Conservation (phyloP, 2,113 vertebrate genomes). For the Cyanoramphus novaezelandiae region DNA sequence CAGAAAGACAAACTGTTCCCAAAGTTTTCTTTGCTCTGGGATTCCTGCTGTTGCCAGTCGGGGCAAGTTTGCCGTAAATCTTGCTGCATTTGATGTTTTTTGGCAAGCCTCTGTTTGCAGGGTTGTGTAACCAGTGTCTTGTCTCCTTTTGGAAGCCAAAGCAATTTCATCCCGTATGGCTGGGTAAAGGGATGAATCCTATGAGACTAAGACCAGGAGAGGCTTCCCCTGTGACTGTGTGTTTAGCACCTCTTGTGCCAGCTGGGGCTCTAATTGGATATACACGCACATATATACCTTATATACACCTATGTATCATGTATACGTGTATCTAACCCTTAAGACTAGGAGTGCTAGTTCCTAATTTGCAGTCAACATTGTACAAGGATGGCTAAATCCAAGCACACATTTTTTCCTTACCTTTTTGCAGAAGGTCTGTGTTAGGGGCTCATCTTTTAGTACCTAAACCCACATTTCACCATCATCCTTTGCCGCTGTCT, state of each 20-base stretch:
- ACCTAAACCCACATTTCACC: not conserved
- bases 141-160: not conserved
- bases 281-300: accelerated
- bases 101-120: not conserved
- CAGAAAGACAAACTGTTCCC: not conserved
- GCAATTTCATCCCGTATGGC: accelerated
- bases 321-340: accelerated
- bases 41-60: not conserved
- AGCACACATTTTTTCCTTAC: accelerated
- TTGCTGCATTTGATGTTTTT: accelerated
- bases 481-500: not conserved
- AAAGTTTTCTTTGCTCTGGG: not conserved
- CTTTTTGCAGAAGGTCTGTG: not conserved
- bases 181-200: not conserved
- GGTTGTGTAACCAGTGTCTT: not conserved
- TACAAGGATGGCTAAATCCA: not conserved
- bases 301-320: not conserved
- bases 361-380: not conserved
- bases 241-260: accelerated
- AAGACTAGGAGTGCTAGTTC: accelerated
- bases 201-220: not conserved
- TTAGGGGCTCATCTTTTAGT: not conserved
- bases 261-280: accelerated
- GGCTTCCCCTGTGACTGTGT: accelerated
- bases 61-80: not conserved